Percentiles rank a stretch among this genome's conserved stretches.
These are phyloP conservation scores for Actias luna DNA, from an alignment of 2,888 invertebrate species.

Conservation along the genomic window DNA sequence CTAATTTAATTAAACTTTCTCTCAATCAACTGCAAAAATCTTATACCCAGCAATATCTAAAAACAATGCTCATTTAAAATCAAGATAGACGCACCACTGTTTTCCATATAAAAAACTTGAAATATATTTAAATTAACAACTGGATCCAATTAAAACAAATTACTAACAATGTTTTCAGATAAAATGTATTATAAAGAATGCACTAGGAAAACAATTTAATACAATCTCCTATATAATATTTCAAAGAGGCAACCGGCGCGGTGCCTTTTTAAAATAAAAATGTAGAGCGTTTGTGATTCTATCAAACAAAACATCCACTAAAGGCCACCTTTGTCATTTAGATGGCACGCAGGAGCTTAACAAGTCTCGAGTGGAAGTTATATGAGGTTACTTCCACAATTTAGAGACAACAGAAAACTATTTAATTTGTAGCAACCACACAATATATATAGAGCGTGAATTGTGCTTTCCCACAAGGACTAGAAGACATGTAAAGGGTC, in stretches of 20 bases:
- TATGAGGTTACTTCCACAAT: not conserved
- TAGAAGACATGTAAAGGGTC: too few species aligned
- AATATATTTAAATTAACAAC: too few species aligned
- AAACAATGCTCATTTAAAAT: too few species aligned
- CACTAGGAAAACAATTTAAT: not conserved
- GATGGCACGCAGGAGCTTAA: not conserved
- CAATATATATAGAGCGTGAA: not conserved
- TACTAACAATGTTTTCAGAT: too few species aligned
- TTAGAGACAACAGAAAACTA: not conserved
- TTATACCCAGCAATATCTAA: too few species aligned
- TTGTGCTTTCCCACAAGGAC: too few species aligned
- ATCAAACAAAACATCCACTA: not conserved
- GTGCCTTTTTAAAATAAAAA: not conserved
- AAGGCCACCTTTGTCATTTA: not conserved
- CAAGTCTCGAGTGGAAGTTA: conserved; percentile 1
- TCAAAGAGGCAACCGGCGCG: not conserved
- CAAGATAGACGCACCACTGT: too few species aligned
- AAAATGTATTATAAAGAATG: too few species aligned
- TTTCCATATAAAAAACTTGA: too few species aligned
- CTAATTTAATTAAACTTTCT: too few species aligned
- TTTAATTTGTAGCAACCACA: not conserved
- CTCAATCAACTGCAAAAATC: too few species aligned
- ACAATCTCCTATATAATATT: not conserved
- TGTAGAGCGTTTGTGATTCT: not conserved
- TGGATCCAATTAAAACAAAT: too few species aligned